Evolutionary conservation across 1,140 invertebrate species (phyloP).

Genomic region (Hormaphis cornu): DNA sequence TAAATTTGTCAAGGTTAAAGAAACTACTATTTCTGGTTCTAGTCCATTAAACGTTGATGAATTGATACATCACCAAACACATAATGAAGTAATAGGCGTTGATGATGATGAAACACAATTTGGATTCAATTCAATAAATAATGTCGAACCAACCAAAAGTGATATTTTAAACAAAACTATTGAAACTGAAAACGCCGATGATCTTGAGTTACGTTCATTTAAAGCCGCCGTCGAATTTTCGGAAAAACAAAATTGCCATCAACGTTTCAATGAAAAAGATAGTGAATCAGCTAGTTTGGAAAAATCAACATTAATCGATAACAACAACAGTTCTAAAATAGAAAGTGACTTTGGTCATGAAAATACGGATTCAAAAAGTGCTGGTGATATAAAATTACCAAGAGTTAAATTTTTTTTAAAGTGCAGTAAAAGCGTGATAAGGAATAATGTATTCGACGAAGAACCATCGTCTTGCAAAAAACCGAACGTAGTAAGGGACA

Average conservation of each 20-base stretch:
- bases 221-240: too few relatives aligned
- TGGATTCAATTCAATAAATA: neutral
- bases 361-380: neutral
- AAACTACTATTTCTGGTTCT: too few relatives aligned
- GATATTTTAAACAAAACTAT: neutral
- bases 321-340: neutral
- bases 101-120: too few relatives aligned
- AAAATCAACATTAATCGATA: too few relatives aligned
- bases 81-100: too few relatives aligned
- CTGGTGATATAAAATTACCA: neutral
- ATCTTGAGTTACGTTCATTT: too few relatives aligned
- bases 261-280: too few relatives aligned
- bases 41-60: too few relatives aligned
- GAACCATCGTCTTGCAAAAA: neutral
- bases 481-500: neutral
- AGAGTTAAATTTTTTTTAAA: slow-evolving; percentile 10
- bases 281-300: neutral
- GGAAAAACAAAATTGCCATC: too few relatives aligned
- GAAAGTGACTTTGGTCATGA: neutral
- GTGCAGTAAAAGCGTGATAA: neutral
- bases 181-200: too few relatives aligned
- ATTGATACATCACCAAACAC: too few relatives aligned
- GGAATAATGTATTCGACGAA: neutral
- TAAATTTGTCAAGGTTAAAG: too few relatives aligned
- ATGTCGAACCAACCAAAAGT: neutral